phyloP scores from a whole-genome alignment of 2,113 vertebrate species.

The Dasypus novemcinctus region DNA sequence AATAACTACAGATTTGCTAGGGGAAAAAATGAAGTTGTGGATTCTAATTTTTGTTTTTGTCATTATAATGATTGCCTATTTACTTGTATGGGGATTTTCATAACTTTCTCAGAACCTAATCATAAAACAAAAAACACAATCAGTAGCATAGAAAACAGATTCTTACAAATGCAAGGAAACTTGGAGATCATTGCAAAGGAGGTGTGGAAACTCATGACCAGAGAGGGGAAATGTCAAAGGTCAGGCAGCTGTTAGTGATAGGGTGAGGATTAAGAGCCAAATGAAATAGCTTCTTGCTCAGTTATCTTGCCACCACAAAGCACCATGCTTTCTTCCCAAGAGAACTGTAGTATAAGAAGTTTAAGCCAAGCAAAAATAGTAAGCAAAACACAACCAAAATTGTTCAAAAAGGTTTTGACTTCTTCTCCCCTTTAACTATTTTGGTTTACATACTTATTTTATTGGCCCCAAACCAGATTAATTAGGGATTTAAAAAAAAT shows the following conservation, averaged over 20 bases:
- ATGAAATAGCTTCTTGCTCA: neutral
- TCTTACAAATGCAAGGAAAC: conserved; percentile 32
- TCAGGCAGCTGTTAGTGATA: neutral
- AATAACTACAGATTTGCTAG: conserved; percentile 74
- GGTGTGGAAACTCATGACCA: neutral
- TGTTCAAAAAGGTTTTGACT: neutral
- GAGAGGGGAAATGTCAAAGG: neutral
- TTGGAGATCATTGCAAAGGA: conserved; percentile 5
- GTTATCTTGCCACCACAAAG: neutral
- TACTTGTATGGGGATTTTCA: conserved; percentile 68
- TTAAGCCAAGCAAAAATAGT: neutral
- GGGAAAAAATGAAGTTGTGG: conserved; percentile 35
- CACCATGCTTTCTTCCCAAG: neutral
- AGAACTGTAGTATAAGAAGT: neutral
- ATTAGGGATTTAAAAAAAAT: neutral
- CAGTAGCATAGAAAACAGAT: conserved; percentile 64
- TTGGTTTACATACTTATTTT: neutral
- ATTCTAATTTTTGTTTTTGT: conserved; percentile 74
- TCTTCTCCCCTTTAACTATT: neutral
- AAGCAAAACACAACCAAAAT: neutral
- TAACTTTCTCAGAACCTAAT: conserved; percentile 72
- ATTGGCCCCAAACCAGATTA: neutral
- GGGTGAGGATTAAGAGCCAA: neutral
- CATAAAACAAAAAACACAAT: conserved; percentile 74
- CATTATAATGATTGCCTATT: conserved; percentile 72